Conservation (phyloP, 2,888 invertebrate genomes). For the Sclerodermus sp. region DNA sequence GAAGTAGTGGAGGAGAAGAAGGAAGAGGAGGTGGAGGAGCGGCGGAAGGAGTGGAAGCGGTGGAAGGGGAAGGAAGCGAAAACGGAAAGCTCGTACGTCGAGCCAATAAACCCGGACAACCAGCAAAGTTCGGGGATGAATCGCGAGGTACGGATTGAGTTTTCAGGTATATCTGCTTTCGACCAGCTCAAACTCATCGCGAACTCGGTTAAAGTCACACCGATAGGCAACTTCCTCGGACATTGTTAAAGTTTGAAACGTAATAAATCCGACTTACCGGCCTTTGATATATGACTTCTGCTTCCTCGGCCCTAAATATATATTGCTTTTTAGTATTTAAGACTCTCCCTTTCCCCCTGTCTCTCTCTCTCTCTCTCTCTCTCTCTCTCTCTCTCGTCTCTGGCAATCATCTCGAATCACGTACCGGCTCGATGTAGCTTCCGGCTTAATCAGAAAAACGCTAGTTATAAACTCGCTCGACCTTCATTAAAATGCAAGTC, state of each 20-base stretch:
- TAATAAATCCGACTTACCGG: constrained; percentile 27
- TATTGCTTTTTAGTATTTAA: too few relatives aligned
- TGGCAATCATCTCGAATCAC: too few relatives aligned
- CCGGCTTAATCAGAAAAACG: too few relatives aligned
- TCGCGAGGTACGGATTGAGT: constrained; percentile 18
- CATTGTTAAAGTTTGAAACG: constrained; percentile 34
- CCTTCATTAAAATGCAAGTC: too few relatives aligned
- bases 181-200: constrained; percentile 18
- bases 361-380: constrained; percentile 6
- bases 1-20: too few relatives aligned
- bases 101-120: constrained; percentile 22
- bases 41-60: too few relatives aligned
- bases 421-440: too few relatives aligned
- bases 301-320: constrained; percentile 6
- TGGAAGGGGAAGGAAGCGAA: too few relatives aligned
- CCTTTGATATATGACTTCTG: constrained; percentile 16
- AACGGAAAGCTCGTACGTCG: background rate
- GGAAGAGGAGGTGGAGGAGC: too few relatives aligned
- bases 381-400: constrained; percentile 5
- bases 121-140: constrained; percentile 19
- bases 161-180: constrained; percentile 13
- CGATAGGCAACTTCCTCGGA: constrained; percentile 20
- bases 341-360: constrained; percentile 2
- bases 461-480: too few relatives aligned
- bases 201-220: constrained; percentile 37